Conservation (phyloP, 2,113 vertebrate species). For the Steatornis caripensis region DNA sequence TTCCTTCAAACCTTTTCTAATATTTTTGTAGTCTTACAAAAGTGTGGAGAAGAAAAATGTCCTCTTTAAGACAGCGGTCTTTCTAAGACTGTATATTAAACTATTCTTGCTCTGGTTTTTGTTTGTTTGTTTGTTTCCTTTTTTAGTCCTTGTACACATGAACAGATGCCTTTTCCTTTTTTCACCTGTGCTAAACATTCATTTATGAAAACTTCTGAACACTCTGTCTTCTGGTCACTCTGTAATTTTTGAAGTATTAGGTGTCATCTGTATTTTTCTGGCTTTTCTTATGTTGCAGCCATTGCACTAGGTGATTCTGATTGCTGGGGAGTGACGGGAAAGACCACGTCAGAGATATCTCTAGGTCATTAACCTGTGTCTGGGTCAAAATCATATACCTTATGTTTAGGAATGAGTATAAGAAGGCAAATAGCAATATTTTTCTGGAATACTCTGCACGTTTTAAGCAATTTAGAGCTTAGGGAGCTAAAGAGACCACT, state of each 20-base stretch:
- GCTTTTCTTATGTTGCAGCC: not conserved
- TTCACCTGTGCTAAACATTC: not conserved
- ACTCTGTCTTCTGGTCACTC: not conserved
- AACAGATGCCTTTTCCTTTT: not conserved
- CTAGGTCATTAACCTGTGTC: not conserved
- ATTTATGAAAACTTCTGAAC: not conserved
- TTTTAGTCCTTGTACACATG: fast-evolving
- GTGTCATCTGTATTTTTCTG: not conserved
- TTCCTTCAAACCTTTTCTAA: not conserved
- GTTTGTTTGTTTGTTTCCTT: too few relatives aligned
- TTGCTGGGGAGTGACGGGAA: not conserved
- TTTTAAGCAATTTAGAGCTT: not conserved
- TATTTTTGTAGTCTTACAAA: not conserved
- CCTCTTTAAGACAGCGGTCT: not conserved
- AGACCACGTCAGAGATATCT: not conserved
- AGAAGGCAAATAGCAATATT: not conserved
- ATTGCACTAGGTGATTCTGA: not conserved
- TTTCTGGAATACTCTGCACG: not conserved
- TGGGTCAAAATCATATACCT: not conserved
- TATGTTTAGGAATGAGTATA: not conserved
- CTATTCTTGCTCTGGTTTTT: not conserved
- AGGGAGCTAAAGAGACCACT: not conserved
- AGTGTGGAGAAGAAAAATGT: not conserved
- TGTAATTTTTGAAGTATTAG: not conserved
- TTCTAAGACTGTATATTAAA: not conserved